phyloP scores from a whole-genome alignment of 2,797 vertebrate genomes.

The Microcaecilia unicolor region DNA sequence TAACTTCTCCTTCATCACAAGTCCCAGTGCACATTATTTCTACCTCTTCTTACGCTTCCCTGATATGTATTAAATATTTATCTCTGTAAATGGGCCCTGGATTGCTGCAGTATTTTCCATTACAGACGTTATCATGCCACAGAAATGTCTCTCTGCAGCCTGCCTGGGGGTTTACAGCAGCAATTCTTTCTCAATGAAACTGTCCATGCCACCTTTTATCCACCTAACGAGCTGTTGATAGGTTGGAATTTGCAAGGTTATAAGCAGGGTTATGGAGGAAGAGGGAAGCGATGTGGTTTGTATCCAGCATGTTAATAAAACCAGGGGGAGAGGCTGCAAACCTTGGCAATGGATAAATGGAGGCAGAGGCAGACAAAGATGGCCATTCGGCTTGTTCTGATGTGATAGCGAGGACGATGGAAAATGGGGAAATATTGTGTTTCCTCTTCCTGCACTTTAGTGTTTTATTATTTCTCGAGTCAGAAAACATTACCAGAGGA shows the following conservation, averaged over 20 bases:
- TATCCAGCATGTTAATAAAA: slow-evolving; percentile 39
- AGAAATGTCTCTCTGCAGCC: slow-evolving; percentile 37
- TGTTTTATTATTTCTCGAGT: no score
- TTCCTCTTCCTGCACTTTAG: no score
- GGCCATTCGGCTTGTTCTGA: no score
- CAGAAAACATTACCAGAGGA: no score
- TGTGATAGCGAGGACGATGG: no score
- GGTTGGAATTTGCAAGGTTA: slow-evolving; percentile 47
- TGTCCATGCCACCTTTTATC: slow-evolving; percentile 42
- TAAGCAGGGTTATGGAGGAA: slow-evolving; percentile 48
- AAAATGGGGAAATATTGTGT: no score
- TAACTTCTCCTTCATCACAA: slow-evolving; percentile 41
- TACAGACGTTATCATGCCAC: slow-evolving; percentile 54
- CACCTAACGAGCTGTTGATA: slow-evolving; percentile 49
- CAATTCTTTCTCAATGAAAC: slow-evolving; percentile 20
- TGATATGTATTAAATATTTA: slow-evolving; percentile 68
- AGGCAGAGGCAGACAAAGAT: no score
- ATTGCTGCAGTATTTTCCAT: slow-evolving; percentile 57
- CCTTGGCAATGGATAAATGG: no score
- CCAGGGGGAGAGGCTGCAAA: slow-evolving; percentile 14
- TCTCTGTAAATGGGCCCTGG: slow-evolving; percentile 49
- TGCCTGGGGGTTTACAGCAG: slow-evolving; percentile 40
- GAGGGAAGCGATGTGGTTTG: slow-evolving; percentile 30
- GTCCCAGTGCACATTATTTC: slow-evolving; percentile 35
- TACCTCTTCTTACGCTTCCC: slow-evolving; percentile 56